Evolutionary conservation across 2,888 invertebrate species (phyloP), one percentile per base, ranked within the genome.

Genomic region (Mythimna ferrago): DNA sequence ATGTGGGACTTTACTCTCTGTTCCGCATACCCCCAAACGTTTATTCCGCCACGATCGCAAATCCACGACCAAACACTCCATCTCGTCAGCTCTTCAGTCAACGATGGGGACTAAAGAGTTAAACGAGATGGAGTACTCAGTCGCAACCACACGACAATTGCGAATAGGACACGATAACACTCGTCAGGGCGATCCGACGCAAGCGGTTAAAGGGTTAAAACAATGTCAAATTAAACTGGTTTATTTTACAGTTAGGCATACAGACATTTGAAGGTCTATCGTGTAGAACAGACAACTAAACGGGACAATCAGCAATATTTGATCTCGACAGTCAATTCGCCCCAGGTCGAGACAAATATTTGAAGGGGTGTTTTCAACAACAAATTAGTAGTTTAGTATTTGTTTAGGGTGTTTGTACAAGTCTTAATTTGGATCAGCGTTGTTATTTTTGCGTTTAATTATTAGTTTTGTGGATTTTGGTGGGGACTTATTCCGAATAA

Each of bases 311-410:
- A 80, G 66, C 68, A 73, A 76, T 76, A 67, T 86, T 86, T 78
- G 66, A 53, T 62, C 56, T 67, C 56, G 38, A 7, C 51, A 71
- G 70, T 62, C 76, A 70, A 65, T 72, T 75, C 64, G 76, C 73
- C 75, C 73, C 65, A 79, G 78, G 69, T 74, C 73, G 53, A 63
- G 67, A 71, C 86, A 80, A 85, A 85, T 85, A 84, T 85, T 85
- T 79, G 85, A 64, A 82, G 75, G 70, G 84, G 80, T 78, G 73
- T 82, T 79, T 86, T 79, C 64, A 44, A 75, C 71, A 80, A 78
- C 81, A 80, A 86, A 84, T 81, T 81, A 79, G 81, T 78, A 84
- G 76, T 79, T 78, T 73, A 54, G 68, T 81, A 84, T 86, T 86
- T 78, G 73, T 77, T 84, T 72, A 69, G 86, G 86, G 11, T 81